Percentiles rank a stretch among this genome's conserved stretches.
phyloP scores from a whole-genome alignment of 2,797 vertebrate species.

The Ctenochaetus hawaiiensis region DNA sequence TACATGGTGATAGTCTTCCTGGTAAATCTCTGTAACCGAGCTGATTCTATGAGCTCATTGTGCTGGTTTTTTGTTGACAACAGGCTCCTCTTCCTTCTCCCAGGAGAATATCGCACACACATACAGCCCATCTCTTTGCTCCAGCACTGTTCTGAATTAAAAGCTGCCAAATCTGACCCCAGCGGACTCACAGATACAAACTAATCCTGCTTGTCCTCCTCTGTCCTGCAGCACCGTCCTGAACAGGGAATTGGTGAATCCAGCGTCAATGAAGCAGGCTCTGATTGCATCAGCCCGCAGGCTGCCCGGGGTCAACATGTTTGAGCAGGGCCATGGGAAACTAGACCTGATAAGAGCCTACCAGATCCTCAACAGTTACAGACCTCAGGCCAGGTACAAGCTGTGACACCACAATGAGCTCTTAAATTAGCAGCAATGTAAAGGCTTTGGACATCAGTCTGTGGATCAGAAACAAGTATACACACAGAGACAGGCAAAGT shows the following conservation, averaged over 20 bases:
- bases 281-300: constrained; percentile 96
- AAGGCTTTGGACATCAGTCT: neutral
- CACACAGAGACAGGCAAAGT: neutral
- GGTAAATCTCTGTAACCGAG: constrained; percentile 43
- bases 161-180: constrained; percentile 32
- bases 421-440: neutral
- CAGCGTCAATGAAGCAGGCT: constrained; percentile 99
- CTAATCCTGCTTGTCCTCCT: constrained; percentile 32
- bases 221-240: constrained; percentile 90
- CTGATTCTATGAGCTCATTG: constrained; percentile 35
- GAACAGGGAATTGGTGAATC: constrained; percentile 96
- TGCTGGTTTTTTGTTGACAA: constrained; percentile 30
- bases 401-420: neutral
- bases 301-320: constrained; percentile 99
- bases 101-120: constrained; percentile 4
- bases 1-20: constrained; percentile 22
- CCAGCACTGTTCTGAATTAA: constrained; percentile 11
- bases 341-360: constrained; percentile 96
- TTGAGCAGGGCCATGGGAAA: constrained; percentile 98
- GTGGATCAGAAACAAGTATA: neutral
- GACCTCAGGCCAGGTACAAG: constrained; percentile 94
- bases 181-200: neutral
- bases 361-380: constrained; percentile 98
- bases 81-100: constrained; percentile 21
- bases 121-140: constrained; percentile 13